Conservation (phyloP, 2,113 vertebrate species). For the Seriola aureovittata region DNA sequence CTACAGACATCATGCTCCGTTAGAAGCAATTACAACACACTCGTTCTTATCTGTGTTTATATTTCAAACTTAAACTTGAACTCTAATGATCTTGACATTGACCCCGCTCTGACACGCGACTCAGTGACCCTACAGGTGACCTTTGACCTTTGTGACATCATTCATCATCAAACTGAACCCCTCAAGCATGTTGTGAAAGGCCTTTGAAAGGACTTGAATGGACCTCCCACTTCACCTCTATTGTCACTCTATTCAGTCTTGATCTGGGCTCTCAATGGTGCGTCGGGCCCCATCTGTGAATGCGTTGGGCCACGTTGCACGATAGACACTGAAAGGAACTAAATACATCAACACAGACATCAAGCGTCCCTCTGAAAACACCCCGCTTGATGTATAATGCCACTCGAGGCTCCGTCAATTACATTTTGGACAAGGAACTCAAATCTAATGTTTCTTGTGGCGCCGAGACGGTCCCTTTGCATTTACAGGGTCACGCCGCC, state of each 20-base stretch:
- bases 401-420: conserved; percentile 53
- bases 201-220: conserved; percentile 65
- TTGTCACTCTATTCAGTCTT: conserved; percentile 62
- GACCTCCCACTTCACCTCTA: conserved; percentile 72
- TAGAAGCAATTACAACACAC: no score
- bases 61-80: conserved; percentile 28
- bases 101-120: conserved; percentile 53
- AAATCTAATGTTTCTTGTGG: conserved; percentile 50
- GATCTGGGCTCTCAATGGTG: conserved; percentile 44
- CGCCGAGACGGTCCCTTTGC: conserved; percentile 42
- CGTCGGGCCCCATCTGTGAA: conserved; percentile 69
- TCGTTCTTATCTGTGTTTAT: background rate
- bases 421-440: conserved; percentile 40
- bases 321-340: conserved; percentile 64
- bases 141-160: conserved; percentile 58
- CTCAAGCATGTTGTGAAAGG: conserved; percentile 48
- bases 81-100: conserved; percentile 35
- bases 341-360: conserved; percentile 69
- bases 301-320: conserved; percentile 40
- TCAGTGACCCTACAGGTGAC: conserved; percentile 34
- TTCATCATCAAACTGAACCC: conserved; percentile 47
- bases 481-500: conserved; percentile 8
- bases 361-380: conserved; percentile 51
- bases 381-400: conserved; percentile 30
- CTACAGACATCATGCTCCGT: background rate